Evolutionary conservation across 2,888 invertebrate species (phyloP).

Genomic region (Drosophila prostipennis): DNA sequence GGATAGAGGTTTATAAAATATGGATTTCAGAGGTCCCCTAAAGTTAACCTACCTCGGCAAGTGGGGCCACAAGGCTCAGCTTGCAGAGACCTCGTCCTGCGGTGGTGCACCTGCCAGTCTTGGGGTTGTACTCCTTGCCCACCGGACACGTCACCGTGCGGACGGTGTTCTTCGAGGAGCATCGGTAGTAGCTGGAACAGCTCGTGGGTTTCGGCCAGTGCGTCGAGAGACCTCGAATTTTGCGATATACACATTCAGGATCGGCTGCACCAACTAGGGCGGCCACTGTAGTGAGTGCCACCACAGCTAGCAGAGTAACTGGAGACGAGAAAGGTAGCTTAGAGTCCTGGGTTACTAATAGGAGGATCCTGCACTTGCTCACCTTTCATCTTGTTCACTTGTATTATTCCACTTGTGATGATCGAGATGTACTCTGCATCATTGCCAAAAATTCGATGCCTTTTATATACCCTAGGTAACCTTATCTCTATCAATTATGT

Average conservation of each 20-base stretch:
- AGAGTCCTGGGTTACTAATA: slow-evolving; percentile 1
- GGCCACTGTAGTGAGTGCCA: slow-evolving; percentile 65
- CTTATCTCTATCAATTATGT: slow-evolving; percentile 60
- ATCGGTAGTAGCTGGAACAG: slow-evolving; percentile 77
- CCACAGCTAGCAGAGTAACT: slow-evolving; percentile 78
- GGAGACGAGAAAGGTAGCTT: neutral
- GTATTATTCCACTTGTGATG: slow-evolving; percentile 61
- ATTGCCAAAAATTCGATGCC: slow-evolving; percentile 49
- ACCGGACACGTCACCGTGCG: slow-evolving; percentile 68
- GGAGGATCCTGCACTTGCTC: slow-evolving; percentile 6
- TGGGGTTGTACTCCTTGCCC: slow-evolving; percentile 72
- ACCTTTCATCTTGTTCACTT: slow-evolving; percentile 66
- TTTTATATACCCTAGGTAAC: slow-evolving; percentile 53
- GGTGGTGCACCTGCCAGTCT: slow-evolving; percentile 67
- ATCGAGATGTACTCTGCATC: slow-evolving; percentile 64
- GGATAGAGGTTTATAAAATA: neutral
- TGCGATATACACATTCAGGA: slow-evolving; percentile 77
- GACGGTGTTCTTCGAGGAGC: slow-evolving; percentile 65
- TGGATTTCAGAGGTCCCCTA: slow-evolving; percentile 5
- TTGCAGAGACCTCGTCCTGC: slow-evolving; percentile 65
- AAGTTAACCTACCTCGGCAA: slow-evolving; percentile 46
- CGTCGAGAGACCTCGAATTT: slow-evolving; percentile 56
- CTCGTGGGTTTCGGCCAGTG: slow-evolving; percentile 77
- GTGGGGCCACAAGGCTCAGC: slow-evolving; percentile 59
- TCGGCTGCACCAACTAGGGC: slow-evolving; percentile 68